A percentile compares a stretch with the other conserved stretches of the same genome.
Evolutionary conservation across 2,113 vertebrate species (phyloP).

Genomic region (Solea solea): DNA sequence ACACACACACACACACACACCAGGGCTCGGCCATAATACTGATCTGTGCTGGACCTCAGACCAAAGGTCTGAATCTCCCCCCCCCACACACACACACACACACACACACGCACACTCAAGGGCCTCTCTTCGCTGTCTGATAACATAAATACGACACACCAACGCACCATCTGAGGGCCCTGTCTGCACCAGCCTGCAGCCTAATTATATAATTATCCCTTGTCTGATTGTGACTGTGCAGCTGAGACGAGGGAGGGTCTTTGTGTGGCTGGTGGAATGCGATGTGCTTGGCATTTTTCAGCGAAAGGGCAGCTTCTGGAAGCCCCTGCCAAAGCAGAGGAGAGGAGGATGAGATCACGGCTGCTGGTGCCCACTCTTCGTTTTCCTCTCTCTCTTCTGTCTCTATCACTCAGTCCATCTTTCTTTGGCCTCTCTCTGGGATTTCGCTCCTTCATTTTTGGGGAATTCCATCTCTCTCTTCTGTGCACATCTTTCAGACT

Average conservation of each 20-base stretch:
- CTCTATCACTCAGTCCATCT: conserved; percentile 50
- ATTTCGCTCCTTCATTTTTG: conserved; percentile 27
- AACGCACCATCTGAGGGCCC: conserved; percentile 61
- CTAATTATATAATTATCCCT: conserved; percentile 80
- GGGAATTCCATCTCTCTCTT: conserved; percentile 54
- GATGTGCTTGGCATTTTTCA: conserved; percentile 81
- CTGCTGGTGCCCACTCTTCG: conserved; percentile 78
- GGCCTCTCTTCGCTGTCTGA: conserved; percentile 63
- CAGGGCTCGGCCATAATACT: conserved; percentile 34
- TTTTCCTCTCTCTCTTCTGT: conserved; percentile 18
- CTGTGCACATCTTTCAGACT: neutral
- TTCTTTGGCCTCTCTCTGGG: conserved; percentile 21
- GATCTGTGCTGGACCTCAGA: conserved; percentile 19
- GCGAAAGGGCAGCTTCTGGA: conserved; percentile 82
- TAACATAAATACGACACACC: conserved; percentile 62
- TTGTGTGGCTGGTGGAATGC: conserved; percentile 79
- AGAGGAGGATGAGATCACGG: conserved; percentile 77
- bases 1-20: conserved; percentile 17
- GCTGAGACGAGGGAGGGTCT: conserved; percentile 73
- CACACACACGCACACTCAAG: too few relatives aligned
- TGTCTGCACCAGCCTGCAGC: conserved; percentile 48
- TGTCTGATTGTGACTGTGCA: conserved; percentile 74
- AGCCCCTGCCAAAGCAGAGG: conserved; percentile 63
- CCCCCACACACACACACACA: too few relatives aligned
- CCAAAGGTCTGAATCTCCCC: too few relatives aligned